Percentiles rank a stretch among this genome's conserved stretches.
Conservation (phyloP, 2,888 invertebrate species). For the Drosophila meridionalis region DNA sequence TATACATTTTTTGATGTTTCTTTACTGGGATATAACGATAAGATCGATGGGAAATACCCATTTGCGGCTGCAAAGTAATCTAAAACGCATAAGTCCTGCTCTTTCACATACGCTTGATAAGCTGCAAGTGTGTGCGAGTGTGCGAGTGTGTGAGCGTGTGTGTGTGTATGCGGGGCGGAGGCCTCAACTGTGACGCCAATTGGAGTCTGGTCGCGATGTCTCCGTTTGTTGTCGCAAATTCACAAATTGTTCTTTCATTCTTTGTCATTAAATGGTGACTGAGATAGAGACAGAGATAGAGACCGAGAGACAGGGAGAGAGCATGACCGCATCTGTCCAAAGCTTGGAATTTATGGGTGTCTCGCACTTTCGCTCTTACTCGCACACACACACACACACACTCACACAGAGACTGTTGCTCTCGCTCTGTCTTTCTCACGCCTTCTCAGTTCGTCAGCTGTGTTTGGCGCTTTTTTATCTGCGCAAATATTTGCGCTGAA, state of each 20-base stretch:
- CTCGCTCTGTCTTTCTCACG: constrained; percentile 12
- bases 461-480: constrained; percentile 58
- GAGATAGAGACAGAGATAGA: constrained; percentile 30
- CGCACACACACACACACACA: constrained; percentile 2
- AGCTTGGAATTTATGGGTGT: constrained; percentile 76
- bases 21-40: constrained; percentile 3
- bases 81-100: constrained; percentile 20
- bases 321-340: constrained; percentile 71
- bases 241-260: constrained; percentile 81
- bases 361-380: constrained; percentile 30
- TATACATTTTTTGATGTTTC: neutral
- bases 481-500: constrained; percentile 79
- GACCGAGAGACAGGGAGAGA: constrained; percentile 27
- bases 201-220: constrained; percentile 80
- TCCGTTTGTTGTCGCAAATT: constrained; percentile 81
- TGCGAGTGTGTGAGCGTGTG: neutral
- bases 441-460: constrained; percentile 30
- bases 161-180: constrained; percentile 10
- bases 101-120: constrained; percentile 31
- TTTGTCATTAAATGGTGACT: constrained; percentile 74
- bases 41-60: neutral
- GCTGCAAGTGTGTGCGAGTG: constrained; percentile 2
- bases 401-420: neutral
- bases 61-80: neutral
- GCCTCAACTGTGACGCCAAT: constrained; percentile 59